Evolutionary conservation across 2,113 vertebrate species (phyloP).

Genomic region (Pao palembangensis): DNA sequence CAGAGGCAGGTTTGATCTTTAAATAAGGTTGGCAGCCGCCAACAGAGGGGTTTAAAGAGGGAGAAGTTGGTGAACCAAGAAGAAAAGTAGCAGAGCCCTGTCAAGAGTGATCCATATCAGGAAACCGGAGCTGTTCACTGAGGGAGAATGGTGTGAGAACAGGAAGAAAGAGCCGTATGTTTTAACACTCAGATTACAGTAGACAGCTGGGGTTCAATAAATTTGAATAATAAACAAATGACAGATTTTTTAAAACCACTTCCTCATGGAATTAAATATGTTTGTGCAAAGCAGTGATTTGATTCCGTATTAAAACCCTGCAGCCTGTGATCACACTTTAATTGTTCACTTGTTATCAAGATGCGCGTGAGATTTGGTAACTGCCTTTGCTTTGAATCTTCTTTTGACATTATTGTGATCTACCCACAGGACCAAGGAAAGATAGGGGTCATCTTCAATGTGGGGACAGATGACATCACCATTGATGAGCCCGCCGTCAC

Average conservation of each 20-base stretch:
- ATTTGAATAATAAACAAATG: too few species aligned
- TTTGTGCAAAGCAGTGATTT: too few species aligned
- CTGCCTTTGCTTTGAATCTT: neutral
- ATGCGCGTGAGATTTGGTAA: neutral
- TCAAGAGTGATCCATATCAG: conserved; percentile 68
- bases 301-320: too few species aligned
- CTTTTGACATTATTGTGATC: neutral
- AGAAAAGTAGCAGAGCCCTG: conserved; percentile 67
- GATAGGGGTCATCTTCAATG: conserved; percentile 93
- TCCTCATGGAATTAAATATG: too few species aligned
- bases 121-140: conserved; percentile 41
- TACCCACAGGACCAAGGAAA: conserved; percentile 85
- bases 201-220: neutral
- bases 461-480: conserved; percentile 93
- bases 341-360: too few species aligned
- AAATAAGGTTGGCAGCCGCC: conserved; percentile 32
- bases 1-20: conserved; percentile 56
- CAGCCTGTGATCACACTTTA: too few species aligned
- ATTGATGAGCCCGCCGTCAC: conserved; percentile 88
- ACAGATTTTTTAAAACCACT: too few species aligned
- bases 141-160: conserved; percentile 47
- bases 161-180: conserved; percentile 50
- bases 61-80: conserved; percentile 56
- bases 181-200: conserved; percentile 7
- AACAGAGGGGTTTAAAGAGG: conserved; percentile 33